Evolutionary conservation across 64 coral and sea anemone genomes (phyloP).

Genomic region (Dendronephthya gigantea): DNA sequence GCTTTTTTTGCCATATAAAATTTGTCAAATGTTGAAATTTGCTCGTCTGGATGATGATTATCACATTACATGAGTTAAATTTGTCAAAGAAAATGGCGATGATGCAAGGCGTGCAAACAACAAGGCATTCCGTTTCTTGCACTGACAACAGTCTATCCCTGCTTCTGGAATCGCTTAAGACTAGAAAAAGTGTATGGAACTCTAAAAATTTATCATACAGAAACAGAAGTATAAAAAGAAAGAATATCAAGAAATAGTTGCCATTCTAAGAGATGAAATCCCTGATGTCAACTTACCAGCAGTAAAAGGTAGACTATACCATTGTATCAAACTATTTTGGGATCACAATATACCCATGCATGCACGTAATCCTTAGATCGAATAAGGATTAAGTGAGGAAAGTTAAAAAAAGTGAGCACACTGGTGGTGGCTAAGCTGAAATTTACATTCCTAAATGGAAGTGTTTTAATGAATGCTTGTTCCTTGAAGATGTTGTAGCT

Average conservation of each 20-base stretch:
- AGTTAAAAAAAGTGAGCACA: too few species aligned
- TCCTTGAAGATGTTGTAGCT: too few species aligned
- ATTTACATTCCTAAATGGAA: too few species aligned
- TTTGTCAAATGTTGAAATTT: neutral
- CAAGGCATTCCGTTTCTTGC: neutral
- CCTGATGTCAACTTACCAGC: neutral
- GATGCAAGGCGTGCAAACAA: neutral
- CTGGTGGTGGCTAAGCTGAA: too few species aligned
- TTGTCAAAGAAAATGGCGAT: neutral
- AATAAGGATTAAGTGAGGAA: too few species aligned
- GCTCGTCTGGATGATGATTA: neutral
- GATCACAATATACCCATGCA: neutral
- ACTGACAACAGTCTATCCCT: neutral
- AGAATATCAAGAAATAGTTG: neutral
- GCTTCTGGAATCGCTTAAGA: neutral
- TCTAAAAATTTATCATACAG: neutral
- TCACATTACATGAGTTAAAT: neutral
- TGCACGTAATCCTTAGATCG: too few species aligned
- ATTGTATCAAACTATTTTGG: neutral
- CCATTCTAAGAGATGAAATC: neutral
- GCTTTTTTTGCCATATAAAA: neutral
- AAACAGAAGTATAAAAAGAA: neutral
- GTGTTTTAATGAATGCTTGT: too few species aligned
- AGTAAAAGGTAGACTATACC: neutral
- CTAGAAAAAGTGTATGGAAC: neutral